phyloP scores from a whole-genome alignment of 1,140 invertebrate genomes.

The Drosophila orena region DNA sequence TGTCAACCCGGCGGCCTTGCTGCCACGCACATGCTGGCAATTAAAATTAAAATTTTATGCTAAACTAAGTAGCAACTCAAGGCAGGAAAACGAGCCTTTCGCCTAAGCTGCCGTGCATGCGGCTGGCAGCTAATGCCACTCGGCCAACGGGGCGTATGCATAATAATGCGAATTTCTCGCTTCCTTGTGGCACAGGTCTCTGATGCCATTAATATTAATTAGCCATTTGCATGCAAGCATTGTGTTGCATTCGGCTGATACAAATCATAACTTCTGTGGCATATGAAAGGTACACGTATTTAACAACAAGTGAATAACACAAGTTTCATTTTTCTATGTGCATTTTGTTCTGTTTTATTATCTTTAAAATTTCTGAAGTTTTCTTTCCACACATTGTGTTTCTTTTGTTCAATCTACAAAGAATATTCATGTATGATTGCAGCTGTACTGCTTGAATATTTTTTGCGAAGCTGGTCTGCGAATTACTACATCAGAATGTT shows the following conservation, averaged over 20 bases:
- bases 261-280: not conserved
- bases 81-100: slow-evolving; percentile 25
- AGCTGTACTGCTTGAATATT: not conserved
- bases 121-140: slow-evolving; percentile 37
- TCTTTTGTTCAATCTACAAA: not conserved
- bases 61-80: slow-evolving; percentile 78
- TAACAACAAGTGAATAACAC: too few species aligned
- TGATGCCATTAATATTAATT: slow-evolving; percentile 69
- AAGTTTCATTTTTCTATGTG: too few species aligned
- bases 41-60: slow-evolving; percentile 83
- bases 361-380: too few species aligned
- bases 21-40: slow-evolving; percentile 81
- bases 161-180: slow-evolving; percentile 63
- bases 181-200: slow-evolving; percentile 37
- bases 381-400: too few species aligned
- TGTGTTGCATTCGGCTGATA: slow-evolving; percentile 28
- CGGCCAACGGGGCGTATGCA: slow-evolving; percentile 36
- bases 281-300: too few species aligned
- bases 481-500: slow-evolving; percentile 33
- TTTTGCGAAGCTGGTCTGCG: not conserved
- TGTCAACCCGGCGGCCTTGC: slow-evolving; percentile 45
- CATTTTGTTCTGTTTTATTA: too few species aligned
- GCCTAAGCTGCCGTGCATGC: slow-evolving; percentile 1
- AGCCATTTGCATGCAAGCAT: slow-evolving; percentile 60
- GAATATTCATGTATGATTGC: not conserved